Base-by-base conservation (phyloP, 2,113 vertebrate genomes). In the Psilopsiagon aurifrons region DNA sequence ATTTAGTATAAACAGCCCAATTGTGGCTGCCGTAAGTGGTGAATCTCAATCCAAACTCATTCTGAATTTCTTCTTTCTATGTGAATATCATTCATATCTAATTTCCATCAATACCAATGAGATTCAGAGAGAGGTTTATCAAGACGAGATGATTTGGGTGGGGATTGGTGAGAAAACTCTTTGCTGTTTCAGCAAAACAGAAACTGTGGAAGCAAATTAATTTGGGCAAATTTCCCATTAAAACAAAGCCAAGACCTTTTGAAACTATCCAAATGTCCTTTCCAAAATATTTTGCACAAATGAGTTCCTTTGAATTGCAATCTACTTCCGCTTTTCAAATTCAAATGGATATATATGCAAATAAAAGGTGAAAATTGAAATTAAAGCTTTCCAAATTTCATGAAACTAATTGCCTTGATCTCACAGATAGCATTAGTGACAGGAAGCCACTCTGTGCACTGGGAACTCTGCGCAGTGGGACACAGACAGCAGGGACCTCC, bases 201-300 rank as follows among this genome's bases (percentile, higher is more conserved):
- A 92, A 93, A 84, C 66, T 0, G 5, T 71, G 69, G 60, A 63
- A 90, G 43, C 49, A 92, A 92, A 84, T 92, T 90, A 93, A 81
- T 94, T 95, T 94, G 86, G 95, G 88, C 95, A 86, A 57, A 68
- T 89, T 92, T 94, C 92, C 92, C 31, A 83, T 84, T 75, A 69
- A 95, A 96, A 95, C 62, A 88, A 90, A 94, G 76, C 18, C 64
- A 60, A 83, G 90, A 79, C 55, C 44, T 82, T 96, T 68, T 88
- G 37, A 95, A 95, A 92, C 28, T 60, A 17, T 62, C 77, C 86
- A 62, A 81, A 57, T 84, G 70, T 54, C 90, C 63, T 64, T 96
- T 91, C 69, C 54, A 78, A 93, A 95, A 88, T 76, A 76, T 84
- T 96, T 71, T 92, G 63, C 92, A 79, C 35, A 92, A 88, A 85